These are phyloP conservation scores for Smittia aterrima DNA, from an alignment of 2,888 invertebrate species.

Conservation along the genomic window DNA sequence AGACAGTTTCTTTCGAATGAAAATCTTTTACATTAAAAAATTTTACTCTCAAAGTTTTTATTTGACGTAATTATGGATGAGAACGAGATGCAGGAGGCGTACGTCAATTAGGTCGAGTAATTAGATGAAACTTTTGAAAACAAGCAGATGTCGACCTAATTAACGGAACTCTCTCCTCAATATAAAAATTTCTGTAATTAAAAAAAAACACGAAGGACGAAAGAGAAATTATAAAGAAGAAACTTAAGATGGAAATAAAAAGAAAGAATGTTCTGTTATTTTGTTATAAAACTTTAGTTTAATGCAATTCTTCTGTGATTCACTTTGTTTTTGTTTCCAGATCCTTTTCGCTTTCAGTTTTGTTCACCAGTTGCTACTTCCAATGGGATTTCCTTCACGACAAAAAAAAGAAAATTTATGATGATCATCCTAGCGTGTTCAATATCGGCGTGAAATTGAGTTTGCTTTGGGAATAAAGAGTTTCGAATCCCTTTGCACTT, in stretches of 20 bases:
- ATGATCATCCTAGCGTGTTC: background rate
- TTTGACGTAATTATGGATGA: background rate
- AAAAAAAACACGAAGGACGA: background rate
- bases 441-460: too few relatives aligned
- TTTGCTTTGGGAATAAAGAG: too few relatives aligned
- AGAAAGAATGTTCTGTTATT: constrained; percentile 24
- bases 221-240: background rate
- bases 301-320: background rate
- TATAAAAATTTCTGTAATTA: background rate
- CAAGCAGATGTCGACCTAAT: too few relatives aligned
- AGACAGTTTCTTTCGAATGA: too few relatives aligned
- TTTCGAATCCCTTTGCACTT: too few relatives aligned
- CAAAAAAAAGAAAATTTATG: background rate
- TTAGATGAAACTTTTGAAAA: too few relatives aligned
- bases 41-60: background rate
- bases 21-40: too few relatives aligned
- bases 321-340: background rate
- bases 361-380: background rate
- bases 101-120: too few relatives aligned
- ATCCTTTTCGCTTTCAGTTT: background rate
- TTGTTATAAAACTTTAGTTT: constrained; percentile 5
- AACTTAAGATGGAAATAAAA: background rate
- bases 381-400: background rate
- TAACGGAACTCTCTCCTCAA: background rate
- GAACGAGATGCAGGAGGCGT: background rate